Evolutionary conservation across 2,888 invertebrate species (phyloP), one percentile per base, ranked within the genome.

Genomic region (Drosophila infuscata): DNA sequence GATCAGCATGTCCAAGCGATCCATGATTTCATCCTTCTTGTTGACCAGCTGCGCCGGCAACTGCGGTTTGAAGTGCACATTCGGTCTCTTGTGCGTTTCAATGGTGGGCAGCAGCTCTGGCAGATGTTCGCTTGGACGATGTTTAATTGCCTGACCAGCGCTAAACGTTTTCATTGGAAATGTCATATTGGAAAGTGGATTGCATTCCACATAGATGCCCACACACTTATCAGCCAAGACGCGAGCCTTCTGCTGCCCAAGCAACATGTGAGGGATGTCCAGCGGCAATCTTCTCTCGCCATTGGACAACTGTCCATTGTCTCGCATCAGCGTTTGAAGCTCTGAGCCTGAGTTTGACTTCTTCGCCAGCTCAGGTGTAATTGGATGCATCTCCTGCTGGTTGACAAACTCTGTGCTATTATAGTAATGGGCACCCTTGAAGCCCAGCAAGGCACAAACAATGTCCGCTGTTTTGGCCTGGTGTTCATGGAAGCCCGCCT

Each of bases 371-470:
- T 91, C 91, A 0, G 92, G 92, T 11, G 88, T 90, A 5, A 92
- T 86, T 12, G 90, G 85, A 1, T 79, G 68, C 63, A 86, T 86
- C 8, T 75, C 64, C n/a, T 69, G 66, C 17, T 83, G 77, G 29
- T 62, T 79, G 0, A 70, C 73, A 29, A 86, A 73, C 33, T 81
- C 72, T 0, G 91, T 91, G 35, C 81, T 85, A 69, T 93, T 92
- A 63, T 82, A 92, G 60, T 81, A 91, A 29, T 82, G 87, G 8
- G 86, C 88, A 15, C 92, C 93, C 36, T 87, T 92, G 66, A 96
- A 96, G 63, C 96, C 97, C 62, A 97, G 94, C 81, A 95, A 94
- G 11, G 93, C 94, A 87, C 97, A 97, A 53, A 95, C 94, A 67
- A 95, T 94, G 32, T 92, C 92, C 1, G 95, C 95, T 12, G 94